Evolutionary conservation across 2,888 invertebrate genomes (phyloP).

Genomic region (Volucella bombylans): DNA sequence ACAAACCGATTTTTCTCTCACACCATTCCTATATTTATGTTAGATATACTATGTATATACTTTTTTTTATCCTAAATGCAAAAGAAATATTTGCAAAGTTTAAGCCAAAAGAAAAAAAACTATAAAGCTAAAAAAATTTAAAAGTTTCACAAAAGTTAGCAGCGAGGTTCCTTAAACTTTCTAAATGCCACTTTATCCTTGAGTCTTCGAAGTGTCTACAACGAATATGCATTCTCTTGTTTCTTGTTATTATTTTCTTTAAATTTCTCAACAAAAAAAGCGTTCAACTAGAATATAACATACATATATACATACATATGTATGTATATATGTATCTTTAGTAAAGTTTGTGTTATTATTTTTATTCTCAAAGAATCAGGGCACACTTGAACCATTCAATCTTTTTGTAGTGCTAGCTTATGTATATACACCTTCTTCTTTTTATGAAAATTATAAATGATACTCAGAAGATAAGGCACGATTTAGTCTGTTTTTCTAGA

Average conservation of each 20-base stretch:
- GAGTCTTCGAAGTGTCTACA: conserved; percentile 69
- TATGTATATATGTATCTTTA: conserved; percentile 45
- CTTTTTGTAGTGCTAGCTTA: conserved; percentile 44
- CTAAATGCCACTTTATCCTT: conserved; percentile 71
- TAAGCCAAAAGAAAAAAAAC: conserved; percentile 56
- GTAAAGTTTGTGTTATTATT: conserved; percentile 56
- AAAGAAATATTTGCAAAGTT: conserved; percentile 73
- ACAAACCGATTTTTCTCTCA: conserved; percentile 65
- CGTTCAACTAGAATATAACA: no score
- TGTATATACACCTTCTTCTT: conserved; percentile 17
- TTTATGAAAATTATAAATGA: conserved; percentile 53
- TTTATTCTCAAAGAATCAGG: conserved; percentile 41
- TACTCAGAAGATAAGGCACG: conserved; percentile 50
- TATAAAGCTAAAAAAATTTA: conserved; percentile 68
- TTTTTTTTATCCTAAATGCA: conserved; percentile 55
- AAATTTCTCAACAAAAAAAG: conserved; percentile 57
- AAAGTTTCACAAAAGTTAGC: conserved; percentile 69
- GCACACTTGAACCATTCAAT: conserved; percentile 59
- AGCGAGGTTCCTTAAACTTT: conserved; percentile 68
- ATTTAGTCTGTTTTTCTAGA: conserved; percentile 14
- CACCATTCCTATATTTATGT: conserved; percentile 62
- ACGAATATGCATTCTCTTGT: conserved; percentile 62
- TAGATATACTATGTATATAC: conserved; percentile 36
- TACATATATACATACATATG: background rate
- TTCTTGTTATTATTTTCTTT: conserved; percentile 71